Evolutionary conservation across 2,113 vertebrate species (phyloP).

Genomic region (Glaucomys volans): DNA sequence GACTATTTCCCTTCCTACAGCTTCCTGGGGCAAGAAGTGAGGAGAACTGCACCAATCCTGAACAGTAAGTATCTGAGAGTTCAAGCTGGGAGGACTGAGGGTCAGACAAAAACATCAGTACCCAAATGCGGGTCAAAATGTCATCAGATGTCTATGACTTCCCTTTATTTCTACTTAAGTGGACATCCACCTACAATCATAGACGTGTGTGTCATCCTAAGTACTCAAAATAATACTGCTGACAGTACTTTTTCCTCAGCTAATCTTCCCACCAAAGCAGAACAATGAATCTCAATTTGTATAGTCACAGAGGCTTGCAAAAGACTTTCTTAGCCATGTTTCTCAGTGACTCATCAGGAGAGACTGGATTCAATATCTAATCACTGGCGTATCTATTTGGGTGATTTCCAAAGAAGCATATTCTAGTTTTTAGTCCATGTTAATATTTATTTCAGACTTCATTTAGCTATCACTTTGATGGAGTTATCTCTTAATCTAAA

Average conservation of each 20-base stretch:
- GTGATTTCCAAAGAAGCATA: background rate
- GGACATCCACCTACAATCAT: background rate
- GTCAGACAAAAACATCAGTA: background rate
- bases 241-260: background rate
- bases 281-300: background rate
- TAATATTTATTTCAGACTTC: background rate
- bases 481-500: background rate
- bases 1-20: constrained; percentile 80
- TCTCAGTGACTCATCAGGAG: constrained; percentile 57
- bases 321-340: background rate
- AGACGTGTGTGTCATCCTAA: background rate
- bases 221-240: constrained; percentile 23
- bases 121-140: background rate
- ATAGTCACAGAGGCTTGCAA: background rate
- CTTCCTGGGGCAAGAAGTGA: constrained; percentile 82
- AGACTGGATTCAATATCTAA: background rate
- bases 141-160: constrained; percentile 36
- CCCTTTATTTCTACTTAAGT: constrained; percentile 46
- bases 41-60: constrained; percentile 84
- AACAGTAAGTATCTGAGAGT: constrained; percentile 85
- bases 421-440: background rate
- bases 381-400: background rate
- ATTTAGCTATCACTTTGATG: background rate
- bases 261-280: background rate
- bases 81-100: background rate